These are phyloP conservation scores for Acipenser ruthenus DNA, from an alignment of 2,797 vertebrate species.

Conservation along the genomic window DNA sequence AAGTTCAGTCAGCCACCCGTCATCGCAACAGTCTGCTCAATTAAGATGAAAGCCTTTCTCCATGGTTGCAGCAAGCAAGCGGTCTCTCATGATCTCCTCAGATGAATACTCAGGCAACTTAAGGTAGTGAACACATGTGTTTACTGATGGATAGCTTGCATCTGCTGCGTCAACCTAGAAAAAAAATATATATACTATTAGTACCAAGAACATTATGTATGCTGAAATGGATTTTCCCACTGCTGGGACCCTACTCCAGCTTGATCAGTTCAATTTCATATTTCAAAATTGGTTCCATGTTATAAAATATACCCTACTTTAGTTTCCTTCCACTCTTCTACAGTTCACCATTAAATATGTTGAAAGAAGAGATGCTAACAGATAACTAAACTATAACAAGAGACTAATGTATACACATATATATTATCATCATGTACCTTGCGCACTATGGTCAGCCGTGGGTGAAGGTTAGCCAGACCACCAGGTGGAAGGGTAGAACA, in stretches of 20 bases:
- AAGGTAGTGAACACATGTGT: slow-evolving; percentile 97
- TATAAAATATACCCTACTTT: too few relatives aligned
- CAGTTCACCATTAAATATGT: too few relatives aligned
- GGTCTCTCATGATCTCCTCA: slow-evolving; percentile 95
- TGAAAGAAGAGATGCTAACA: too few relatives aligned
- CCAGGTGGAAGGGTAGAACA: slow-evolving; percentile 95
- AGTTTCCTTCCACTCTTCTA: too few relatives aligned
- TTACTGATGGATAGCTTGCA: slow-evolving; percentile 93
- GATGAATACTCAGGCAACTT: slow-evolving; percentile 97
- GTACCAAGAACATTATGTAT: too few relatives aligned
- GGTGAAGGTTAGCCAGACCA: slow-evolving; percentile 92
- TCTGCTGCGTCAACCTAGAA: slow-evolving; percentile 91
- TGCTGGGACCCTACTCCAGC: too few relatives aligned
- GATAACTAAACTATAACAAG: too few relatives aligned
- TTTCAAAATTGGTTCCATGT: too few relatives aligned
- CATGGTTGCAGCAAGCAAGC: slow-evolving; percentile 94
- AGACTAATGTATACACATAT: too few relatives aligned
- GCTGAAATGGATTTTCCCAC: too few relatives aligned
- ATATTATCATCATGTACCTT: slow-evolving; percentile 62
- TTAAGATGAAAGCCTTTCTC: slow-evolving; percentile 99
- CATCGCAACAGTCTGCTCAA: slow-evolving; percentile 51
- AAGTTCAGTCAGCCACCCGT: slow-evolving; percentile 29
- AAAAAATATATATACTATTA: too few relatives aligned
- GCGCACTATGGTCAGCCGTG: slow-evolving; percentile 92
- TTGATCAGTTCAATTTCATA: too few relatives aligned